phyloP scores from a whole-genome alignment of 1,140 invertebrate species.

The Drosophila biarmipes region DNA sequence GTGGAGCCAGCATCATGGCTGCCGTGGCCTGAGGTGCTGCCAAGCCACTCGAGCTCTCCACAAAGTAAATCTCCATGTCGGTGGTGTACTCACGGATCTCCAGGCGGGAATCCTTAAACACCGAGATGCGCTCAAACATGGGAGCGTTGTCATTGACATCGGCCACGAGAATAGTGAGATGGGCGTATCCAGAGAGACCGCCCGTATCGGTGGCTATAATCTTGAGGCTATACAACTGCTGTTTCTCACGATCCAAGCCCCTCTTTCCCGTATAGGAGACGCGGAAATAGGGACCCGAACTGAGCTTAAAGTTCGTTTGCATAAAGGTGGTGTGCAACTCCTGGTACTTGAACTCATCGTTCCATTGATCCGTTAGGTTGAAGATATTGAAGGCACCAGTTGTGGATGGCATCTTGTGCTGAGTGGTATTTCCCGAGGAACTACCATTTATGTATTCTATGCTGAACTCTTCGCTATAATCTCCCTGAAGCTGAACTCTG shows the following conservation, averaged over 20 bases:
- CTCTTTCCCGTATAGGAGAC: conserved; percentile 81
- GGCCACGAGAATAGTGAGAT: conserved; percentile 89
- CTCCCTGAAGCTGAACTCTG: conserved; percentile 89
- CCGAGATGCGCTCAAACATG: conserved; percentile 88
- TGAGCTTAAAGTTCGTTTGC: conserved; percentile 69
- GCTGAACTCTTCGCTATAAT: conserved; percentile 90
- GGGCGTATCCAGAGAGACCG: conserved; percentile 89
- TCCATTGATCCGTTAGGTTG: conserved; percentile 81
- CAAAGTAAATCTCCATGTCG: conserved; percentile 86
- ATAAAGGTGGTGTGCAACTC: conserved; percentile 79
- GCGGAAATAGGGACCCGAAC: conserved; percentile 69
- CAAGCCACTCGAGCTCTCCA: conserved; percentile 74
- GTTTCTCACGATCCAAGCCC: conserved; percentile 91
- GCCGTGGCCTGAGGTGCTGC: conserved; percentile 72
- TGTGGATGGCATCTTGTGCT: conserved; percentile 37
- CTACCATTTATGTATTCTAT: conserved; percentile 86
- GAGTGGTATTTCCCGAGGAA: conserved; percentile 36
- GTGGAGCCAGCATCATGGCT: conserved; percentile 62
- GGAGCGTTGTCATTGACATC: conserved; percentile 95
- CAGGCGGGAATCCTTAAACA: conserved; percentile 88
- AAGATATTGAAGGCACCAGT: conserved; percentile 74
- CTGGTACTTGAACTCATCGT: conserved; percentile 80
- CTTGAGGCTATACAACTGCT: conserved; percentile 88
- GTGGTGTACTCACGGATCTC: conserved; percentile 87
- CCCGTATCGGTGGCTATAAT: conserved; percentile 91